These are phyloP conservation scores for Periplaneta americana DNA, from an alignment of 1,140 invertebrate genomes.

Conservation along the genomic window DNA sequence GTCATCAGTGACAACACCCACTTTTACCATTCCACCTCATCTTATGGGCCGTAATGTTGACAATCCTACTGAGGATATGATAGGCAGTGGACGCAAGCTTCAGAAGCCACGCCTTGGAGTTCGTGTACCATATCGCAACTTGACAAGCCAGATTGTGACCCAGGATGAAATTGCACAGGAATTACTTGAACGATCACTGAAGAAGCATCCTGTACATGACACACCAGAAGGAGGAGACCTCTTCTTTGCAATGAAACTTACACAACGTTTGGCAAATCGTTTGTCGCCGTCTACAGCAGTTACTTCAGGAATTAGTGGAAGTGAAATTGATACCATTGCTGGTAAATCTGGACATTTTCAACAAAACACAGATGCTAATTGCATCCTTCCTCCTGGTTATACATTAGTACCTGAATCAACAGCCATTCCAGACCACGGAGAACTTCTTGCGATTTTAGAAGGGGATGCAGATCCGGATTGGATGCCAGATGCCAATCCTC, in stretches of 20 bases:
- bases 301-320: conserved; percentile 18
- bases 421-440: conserved; percentile 35
- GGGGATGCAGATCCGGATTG: conserved; percentile 43
- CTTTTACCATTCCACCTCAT: conserved; percentile 23
- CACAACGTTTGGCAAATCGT: conserved; percentile 40
- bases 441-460: conserved; percentile 42
- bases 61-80: conserved; percentile 23
- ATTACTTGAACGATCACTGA: conserved; percentile 37
- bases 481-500: conserved; percentile 35
- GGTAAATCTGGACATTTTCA: neutral
- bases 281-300: conserved; percentile 28
- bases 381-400: neutral
- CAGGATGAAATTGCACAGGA: conserved; percentile 43
- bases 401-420: conserved; percentile 3
- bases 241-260: conserved; percentile 43
- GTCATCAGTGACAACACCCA: neutral
- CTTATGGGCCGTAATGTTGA: conserved; percentile 25
- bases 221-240: conserved; percentile 37
- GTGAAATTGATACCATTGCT: neutral
- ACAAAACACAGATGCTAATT: conserved; percentile 11
- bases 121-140: conserved; percentile 38
- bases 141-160: conserved; percentile 42
- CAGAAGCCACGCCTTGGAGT: conserved; percentile 39
- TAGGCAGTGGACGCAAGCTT: conserved; percentile 22
- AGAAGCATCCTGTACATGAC: conserved; percentile 26